Evolutionary conservation across 1,140 invertebrate species (phyloP), one percentile per base, ranked within the genome.

Genomic region (Drepana arcuata): DNA sequence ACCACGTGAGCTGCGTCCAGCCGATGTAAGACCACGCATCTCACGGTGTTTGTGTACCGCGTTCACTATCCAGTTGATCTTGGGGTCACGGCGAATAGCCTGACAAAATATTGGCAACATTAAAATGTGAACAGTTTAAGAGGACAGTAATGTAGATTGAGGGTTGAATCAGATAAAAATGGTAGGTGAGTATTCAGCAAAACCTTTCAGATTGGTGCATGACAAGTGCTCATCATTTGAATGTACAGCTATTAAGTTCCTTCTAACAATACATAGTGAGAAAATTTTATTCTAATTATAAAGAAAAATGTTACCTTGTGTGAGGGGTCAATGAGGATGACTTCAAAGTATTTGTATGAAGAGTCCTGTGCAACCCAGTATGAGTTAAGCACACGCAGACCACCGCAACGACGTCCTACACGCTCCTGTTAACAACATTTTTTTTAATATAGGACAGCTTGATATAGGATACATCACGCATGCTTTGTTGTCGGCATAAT

Each of bases 331-430:
- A 99, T 86, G 35, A 97, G 83, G 65, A 97, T 95, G 7, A 99
- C 93, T 89, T 99, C 98, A 80, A 89, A 99, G 75, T 98, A 99
- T 89, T 99, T 99, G 86, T 97, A 99, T 1, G 95, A 97, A 30
- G 97, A 96, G 74, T 99, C 98, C 74, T 99, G 95, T 14, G 93
- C 96, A 16, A 99, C 95, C 98, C 98, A 99, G 77, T 99, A 99
- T 0, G 97, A 99, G 86, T 97, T 99, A 1, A 99, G 84, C 2
- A 99, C 97, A 71, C 97, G 87, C 0, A 99, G 86, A 48, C 92
- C 95, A 51, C 95, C 94, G 67, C 95, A 95, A 63, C 94, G 91
- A 48, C 96, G 91, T 30, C 96, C 95, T 78, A 98, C 96, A 84
- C 97, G 93, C 75, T 97, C 96, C 95, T 98, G 63, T 14, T 27